Evolutionary conservation across 2,888 invertebrate genomes (phyloP).

Genomic region (Chymomyza fuscimana): DNA sequence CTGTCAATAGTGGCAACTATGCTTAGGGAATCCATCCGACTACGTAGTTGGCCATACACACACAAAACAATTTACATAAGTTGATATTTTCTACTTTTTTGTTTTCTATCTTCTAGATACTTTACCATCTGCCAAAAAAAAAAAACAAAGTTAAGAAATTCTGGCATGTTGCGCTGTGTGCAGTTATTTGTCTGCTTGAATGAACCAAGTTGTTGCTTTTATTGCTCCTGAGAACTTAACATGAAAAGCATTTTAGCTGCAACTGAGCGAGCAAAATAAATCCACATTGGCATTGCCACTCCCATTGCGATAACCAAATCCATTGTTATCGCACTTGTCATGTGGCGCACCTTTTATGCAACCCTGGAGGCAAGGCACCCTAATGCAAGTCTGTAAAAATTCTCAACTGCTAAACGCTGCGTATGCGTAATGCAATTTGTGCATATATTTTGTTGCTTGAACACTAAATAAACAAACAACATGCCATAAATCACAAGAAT

Average conservation of each 20-base stretch:
- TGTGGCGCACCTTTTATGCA: neutral
- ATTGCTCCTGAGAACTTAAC: constrained; percentile 41
- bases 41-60: constrained; percentile 7
- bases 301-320: neutral
- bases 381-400: neutral
- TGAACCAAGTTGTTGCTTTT: constrained; percentile 23
- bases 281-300: constrained; percentile 21
- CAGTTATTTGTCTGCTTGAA: constrained; percentile 61
- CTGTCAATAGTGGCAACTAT: constrained; percentile 41
- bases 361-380: neutral
- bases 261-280: constrained; percentile 51
- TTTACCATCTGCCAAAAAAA: neutral
- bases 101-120: constrained; percentile 7
- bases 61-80: constrained; percentile 66
- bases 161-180: constrained; percentile 26
- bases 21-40: neutral
- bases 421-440: neutral
- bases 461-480: neutral
- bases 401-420: neutral
- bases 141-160: neutral
- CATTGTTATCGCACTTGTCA: neutral
- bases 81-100: constrained; percentile 53
- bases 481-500: neutral
- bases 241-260: constrained; percentile 70
- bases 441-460: neutral